Conservation (phyloP, 2,113 vertebrate species). For the Caloenas nicobarica region DNA sequence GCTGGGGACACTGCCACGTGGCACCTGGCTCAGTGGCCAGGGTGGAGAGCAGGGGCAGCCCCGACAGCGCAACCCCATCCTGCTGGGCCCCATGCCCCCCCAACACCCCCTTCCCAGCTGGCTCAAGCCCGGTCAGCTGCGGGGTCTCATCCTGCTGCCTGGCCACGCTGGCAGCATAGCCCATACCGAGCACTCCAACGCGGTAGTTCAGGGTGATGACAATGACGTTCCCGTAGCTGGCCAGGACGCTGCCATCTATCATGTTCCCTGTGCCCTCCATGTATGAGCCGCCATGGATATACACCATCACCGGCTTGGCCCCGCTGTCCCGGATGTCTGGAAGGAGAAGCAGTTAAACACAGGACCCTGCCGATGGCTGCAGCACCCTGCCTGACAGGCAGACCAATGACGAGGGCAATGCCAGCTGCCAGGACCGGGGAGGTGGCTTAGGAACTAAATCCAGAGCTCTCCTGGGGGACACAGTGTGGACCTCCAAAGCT, state of each 20-base stretch:
- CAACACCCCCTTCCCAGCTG: fast-evolving
- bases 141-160: neutral
- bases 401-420: constrained; percentile 22
- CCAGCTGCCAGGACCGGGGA: constrained; percentile 45
- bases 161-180: neutral
- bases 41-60: neutral
- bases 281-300: constrained; percentile 98
- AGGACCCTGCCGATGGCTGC: neutral
- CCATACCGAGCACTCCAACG: constrained; percentile 94
- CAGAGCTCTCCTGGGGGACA: neutral
- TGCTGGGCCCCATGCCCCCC: fast-evolving
- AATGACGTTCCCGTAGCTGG: constrained; percentile 98
- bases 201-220: constrained; percentile 99
- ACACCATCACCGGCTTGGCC: constrained; percentile 99
- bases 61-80: neutral
- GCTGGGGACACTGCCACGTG: neutral
- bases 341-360: constrained; percentile 75
- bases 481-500: neutral
- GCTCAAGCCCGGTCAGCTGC: fast-evolving
- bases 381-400: constrained; percentile 35
- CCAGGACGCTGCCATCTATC: constrained; percentile 98
- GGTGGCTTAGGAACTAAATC: neutral
- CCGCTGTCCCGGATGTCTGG: constrained; percentile 99
- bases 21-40: neutral
- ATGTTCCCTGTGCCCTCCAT: constrained; percentile 99